These are phyloP conservation scores for Sebastes melanostomus DNA, from an alignment of 2,797 vertebrate species.

Conservation along the genomic window DNA sequence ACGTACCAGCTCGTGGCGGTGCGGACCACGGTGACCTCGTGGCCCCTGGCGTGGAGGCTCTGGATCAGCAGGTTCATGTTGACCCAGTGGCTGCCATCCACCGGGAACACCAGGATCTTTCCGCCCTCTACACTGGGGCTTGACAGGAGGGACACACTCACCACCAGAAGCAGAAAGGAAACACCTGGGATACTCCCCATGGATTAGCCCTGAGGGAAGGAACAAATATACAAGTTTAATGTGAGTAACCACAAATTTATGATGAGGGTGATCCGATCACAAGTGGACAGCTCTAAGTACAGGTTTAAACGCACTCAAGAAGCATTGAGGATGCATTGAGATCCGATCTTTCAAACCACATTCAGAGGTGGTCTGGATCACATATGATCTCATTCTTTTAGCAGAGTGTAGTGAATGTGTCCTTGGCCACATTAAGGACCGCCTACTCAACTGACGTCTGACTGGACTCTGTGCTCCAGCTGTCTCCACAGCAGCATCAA, in stretches of 20 bases:
- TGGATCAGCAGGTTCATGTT: constrained; percentile 81
- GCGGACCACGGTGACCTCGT: constrained; percentile 76
- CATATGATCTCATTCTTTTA: too few relatives aligned
- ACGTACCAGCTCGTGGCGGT: constrained; percentile 78
- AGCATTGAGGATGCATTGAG: too few relatives aligned
- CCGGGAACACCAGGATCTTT: constrained; percentile 79
- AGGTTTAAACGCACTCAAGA: too few relatives aligned
- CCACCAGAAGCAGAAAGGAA: constrained; percentile 36
- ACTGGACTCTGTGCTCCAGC: too few relatives aligned
- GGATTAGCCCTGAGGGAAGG: constrained; percentile 21
- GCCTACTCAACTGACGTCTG: too few relatives aligned
- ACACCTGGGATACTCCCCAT: constrained; percentile 50
- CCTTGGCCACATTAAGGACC: too few relatives aligned
- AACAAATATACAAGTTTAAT: background rate
- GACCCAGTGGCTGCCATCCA: constrained; percentile 84
- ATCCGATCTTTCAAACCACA: too few relatives aligned
- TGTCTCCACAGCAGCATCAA: too few relatives aligned
- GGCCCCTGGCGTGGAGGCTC: constrained; percentile 71
- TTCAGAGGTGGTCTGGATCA: too few relatives aligned
- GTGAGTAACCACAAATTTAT: background rate
- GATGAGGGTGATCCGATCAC: too few relatives aligned
- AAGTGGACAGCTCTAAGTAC: too few relatives aligned
- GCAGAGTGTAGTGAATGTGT: too few relatives aligned
- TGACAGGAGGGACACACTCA: constrained; percentile 6
- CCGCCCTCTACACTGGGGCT: constrained; percentile 48